Base-by-base conservation (phyloP, 2,113 vertebrate species). In the Forbesichthys papilliferus region DNA sequence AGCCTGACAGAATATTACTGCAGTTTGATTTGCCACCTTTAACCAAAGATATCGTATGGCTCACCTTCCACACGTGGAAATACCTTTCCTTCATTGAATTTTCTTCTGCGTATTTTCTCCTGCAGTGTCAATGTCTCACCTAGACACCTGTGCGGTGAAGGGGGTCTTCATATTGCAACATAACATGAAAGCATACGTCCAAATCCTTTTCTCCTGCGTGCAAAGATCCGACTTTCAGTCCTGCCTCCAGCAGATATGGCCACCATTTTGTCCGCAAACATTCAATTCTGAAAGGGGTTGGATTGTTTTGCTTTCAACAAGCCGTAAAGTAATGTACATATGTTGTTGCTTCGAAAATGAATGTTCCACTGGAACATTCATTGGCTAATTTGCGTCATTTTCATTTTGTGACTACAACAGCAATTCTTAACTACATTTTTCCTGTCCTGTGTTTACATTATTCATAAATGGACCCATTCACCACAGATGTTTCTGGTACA, bases 291-390 rank as follows among this genome's bases (percentile, higher is more conserved):
- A 42, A 42, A 42, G 36, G 7, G 36, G 36, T 27, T 27, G 36
- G 36, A 8, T 93, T 92, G 82, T 73, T 80, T 89, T 93, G 91
- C 93, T 90, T 90, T 92, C 90, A 87, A 85, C 92, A 90, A 64
- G 90, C 90, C 89, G 89, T 89, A 33, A 51, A 58, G 86, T 90
- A 93, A 92, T 95, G 94, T 95, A 96, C 93, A 95, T 95, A 95
- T 93, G 93, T 93, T 93, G 91, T 95, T 93, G 92, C 93, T 94
- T 91, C 89, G 57, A 20, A 68, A 64, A 90, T 87, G 91, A 93
- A 91, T 90, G 90, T 89, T 95, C 93, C 93, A 94, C 92, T 93
- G 92, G 90, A 88, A 93, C 92, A 93, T 93, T 94, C 95, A 93
- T 95, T 12, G 49, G 10, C 3, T 52, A 9, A 52, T 52, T 14